Evolutionary conservation across 1,140 invertebrate genomes (phyloP).

Genomic region (Ostrea denselamellosa): DNA sequence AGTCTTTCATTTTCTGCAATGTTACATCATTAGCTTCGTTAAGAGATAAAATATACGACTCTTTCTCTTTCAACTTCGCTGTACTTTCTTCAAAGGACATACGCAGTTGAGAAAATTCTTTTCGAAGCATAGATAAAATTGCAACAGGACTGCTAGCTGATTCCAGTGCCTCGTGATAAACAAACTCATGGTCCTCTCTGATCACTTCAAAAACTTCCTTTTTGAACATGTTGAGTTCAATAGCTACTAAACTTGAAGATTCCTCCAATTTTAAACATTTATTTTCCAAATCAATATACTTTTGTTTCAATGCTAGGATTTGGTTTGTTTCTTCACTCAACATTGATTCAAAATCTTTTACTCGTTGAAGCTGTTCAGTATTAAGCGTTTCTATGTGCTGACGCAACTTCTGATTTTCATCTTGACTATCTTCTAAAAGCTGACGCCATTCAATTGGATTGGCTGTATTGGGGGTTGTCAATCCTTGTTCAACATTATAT

Average conservation of each 20-base stretch:
- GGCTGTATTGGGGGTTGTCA: not conserved
- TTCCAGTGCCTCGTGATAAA: slow-evolving; percentile 33
- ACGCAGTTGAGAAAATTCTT: slow-evolving; percentile 40
- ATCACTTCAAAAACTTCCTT: slow-evolving; percentile 41
- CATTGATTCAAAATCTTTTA: slow-evolving; percentile 37
- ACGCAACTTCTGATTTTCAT: not conserved
- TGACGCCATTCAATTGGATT: not conserved
- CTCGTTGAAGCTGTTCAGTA: slow-evolving; percentile 10
- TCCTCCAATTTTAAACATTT: slow-evolving; percentile 23
- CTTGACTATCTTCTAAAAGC: slow-evolving; percentile 4
- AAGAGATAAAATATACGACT: not conserved
- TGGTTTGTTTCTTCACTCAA: slow-evolving; percentile 22
- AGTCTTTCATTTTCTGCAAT: slow-evolving; percentile 2
- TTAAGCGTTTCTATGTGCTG: slow-evolving; percentile 26
- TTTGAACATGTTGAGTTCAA: slow-evolving; percentile 39
- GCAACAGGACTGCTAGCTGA: slow-evolving; percentile 35
- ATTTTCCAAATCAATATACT: slow-evolving; percentile 31
- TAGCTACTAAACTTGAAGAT: slow-evolving; percentile 19
- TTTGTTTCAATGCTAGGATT: not conserved
- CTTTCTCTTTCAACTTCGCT: slow-evolving; percentile 19
- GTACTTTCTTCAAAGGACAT: slow-evolving; percentile 22
- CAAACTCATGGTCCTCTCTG: slow-evolving; percentile 38
- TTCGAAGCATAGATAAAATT: slow-evolving; percentile 32
- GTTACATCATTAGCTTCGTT: slow-evolving; percentile 37
- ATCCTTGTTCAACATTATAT: not conserved